These are phyloP conservation scores for Pithys albifrons DNA, from an alignment of 2,113 vertebrate species.

Conservation along the genomic window DNA sequence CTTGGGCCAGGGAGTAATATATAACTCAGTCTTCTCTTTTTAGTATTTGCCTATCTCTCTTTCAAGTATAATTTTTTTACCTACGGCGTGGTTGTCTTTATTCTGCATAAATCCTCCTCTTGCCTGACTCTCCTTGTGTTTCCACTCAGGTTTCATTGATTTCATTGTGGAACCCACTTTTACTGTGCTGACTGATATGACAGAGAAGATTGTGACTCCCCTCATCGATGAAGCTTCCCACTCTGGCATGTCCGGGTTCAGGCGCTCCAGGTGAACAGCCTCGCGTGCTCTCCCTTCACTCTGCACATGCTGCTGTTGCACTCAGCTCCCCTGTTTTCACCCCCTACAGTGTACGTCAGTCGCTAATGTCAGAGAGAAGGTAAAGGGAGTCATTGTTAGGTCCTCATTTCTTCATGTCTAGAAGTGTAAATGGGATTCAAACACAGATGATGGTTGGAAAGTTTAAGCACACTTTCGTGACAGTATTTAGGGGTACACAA, in stretches of 20 bases:
- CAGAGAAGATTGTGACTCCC: slow-evolving; percentile 92
- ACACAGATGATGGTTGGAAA: not conserved
- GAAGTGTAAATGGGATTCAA: not conserved
- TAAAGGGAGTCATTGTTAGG: not conserved
- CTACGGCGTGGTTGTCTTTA: not conserved
- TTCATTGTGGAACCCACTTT: slow-evolving; percentile 98
- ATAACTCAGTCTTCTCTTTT: not conserved
- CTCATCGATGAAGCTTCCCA: slow-evolving; percentile 89
- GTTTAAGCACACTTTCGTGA: not conserved
- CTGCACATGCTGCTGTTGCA: not conserved
- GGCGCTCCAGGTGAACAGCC: slow-evolving; percentile 85
- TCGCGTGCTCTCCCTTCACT: not conserved
- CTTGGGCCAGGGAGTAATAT: not conserved
- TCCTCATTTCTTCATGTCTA: not conserved
- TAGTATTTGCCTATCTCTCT: not conserved
- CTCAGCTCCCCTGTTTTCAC: not conserved
- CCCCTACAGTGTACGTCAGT: fast-evolving
- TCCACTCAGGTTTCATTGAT: slow-evolving; percentile 91
- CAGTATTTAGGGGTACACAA: not conserved
- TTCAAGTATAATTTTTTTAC: not conserved
- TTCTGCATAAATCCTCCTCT: not conserved
- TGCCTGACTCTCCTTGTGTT: not conserved
- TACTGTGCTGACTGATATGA: slow-evolving; percentile 96
- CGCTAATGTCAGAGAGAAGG: not conserved
- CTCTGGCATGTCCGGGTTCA: slow-evolving; percentile 80